phyloP scores from a whole-genome alignment of 2,113 vertebrate species.

The Eurystomus gularis region DNA sequence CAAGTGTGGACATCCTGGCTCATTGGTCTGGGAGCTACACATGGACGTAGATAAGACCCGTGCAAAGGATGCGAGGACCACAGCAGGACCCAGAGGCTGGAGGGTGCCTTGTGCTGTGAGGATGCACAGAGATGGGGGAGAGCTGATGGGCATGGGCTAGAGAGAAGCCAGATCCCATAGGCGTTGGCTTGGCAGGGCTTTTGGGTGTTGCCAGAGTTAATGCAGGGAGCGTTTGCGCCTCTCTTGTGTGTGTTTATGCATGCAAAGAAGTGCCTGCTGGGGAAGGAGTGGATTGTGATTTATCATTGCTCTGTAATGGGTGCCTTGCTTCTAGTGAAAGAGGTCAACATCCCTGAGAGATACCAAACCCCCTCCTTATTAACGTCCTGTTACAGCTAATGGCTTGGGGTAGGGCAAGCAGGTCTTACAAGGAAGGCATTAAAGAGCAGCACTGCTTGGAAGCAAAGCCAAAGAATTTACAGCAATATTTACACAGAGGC shows the following conservation, averaged over 20 bases:
- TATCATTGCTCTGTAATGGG: slow-evolving; percentile 77
- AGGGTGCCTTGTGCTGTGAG: background rate
- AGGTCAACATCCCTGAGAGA: slow-evolving; percentile 73
- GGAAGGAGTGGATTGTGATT: slow-evolving; percentile 76
- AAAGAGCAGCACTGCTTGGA: slow-evolving; percentile 65
- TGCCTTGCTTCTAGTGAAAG: slow-evolving; percentile 71
- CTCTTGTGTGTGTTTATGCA: slow-evolving; percentile 64
- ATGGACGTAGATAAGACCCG: background rate
- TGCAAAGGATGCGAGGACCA: background rate
- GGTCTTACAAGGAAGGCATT: slow-evolving; percentile 76
- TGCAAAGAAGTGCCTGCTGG: slow-evolving; percentile 71
- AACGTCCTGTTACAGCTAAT: slow-evolving; percentile 78
- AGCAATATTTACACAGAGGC: slow-evolving; percentile 63
- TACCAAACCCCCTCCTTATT: slow-evolving; percentile 77
- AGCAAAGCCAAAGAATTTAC: slow-evolving; percentile 69
- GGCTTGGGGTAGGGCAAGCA: slow-evolving; percentile 75
- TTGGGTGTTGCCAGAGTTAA: slow-evolving; percentile 48
- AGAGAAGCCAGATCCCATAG: rapidly evolving
- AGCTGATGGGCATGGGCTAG: background rate
- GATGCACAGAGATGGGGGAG: background rate
- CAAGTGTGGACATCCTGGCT: background rate
- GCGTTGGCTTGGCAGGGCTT: background rate
- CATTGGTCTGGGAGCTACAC: rapidly evolving
- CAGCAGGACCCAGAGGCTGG: background rate
- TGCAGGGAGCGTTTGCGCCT: background rate